Conservation (phyloP, 2,113 vertebrate species). For the Nerophis lumbriciformis region DNA sequence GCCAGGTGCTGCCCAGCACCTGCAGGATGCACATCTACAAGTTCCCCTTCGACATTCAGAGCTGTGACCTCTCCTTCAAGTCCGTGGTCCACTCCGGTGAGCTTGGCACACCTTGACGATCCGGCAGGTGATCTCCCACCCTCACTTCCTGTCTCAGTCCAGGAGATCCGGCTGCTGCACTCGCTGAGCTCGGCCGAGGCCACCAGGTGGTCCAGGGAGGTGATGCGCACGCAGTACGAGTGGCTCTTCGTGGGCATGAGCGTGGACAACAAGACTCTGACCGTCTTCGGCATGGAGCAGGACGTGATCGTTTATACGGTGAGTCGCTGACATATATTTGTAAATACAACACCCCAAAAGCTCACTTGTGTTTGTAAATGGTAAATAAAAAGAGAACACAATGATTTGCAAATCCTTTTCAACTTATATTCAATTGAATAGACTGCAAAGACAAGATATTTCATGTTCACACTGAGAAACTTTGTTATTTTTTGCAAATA, state of each 20-base stretch:
- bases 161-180: slow-evolving; percentile 31
- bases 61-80: slow-evolving; percentile 54
- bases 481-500: too few species aligned
- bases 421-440: too few species aligned
- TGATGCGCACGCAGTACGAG: slow-evolving; percentile 49
- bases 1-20: slow-evolving; percentile 56
- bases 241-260: slow-evolving; percentile 46
- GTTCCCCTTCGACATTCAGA: slow-evolving; percentile 63
- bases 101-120: too few species aligned
- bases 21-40: slow-evolving; percentile 57
- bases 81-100: slow-evolving; percentile 47
- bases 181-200: slow-evolving; percentile 43
- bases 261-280: slow-evolving; percentile 14
- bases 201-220: slow-evolving; percentile 31
- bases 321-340: not conserved
- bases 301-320: slow-evolving; percentile 47
- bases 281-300: not conserved
- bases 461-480: too few species aligned
- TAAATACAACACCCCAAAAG: too few species aligned
- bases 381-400: too few species aligned
- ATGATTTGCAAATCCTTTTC: too few species aligned
- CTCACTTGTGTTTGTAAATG: too few species aligned
- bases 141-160: slow-evolving; percentile 15
- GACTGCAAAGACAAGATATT: too few species aligned
- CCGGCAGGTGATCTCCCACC: too few species aligned